phyloP scores from a whole-genome alignment of 2,113 vertebrate species.

The Narcine bancroftii region DNA sequence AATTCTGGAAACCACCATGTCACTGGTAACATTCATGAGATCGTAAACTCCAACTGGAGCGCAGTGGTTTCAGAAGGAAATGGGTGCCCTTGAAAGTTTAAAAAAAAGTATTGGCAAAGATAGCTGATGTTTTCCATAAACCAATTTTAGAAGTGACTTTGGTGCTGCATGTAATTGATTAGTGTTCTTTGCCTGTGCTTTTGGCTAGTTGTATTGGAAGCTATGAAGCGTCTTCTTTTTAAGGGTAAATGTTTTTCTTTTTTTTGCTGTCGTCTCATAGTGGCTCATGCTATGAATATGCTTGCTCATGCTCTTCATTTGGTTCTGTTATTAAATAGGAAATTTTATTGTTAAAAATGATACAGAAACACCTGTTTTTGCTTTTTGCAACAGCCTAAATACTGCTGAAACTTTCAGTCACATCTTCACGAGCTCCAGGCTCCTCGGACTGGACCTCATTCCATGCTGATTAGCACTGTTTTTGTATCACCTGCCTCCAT shows the following conservation, averaged over 20 bases:
- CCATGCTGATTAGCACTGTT: background rate
- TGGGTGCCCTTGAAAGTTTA: background rate
- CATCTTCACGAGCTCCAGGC: background rate
- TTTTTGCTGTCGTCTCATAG: background rate
- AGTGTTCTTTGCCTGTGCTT: slow-evolving; percentile 23
- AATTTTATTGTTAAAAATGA: background rate
- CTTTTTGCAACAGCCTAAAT: background rate
- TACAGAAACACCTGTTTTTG: background rate
- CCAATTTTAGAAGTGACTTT: background rate
- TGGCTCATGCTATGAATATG: background rate
- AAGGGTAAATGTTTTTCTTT: background rate
- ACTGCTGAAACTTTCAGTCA: background rate
- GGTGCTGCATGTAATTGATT: slow-evolving; percentile 10
- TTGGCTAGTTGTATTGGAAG: slow-evolving; percentile 5
- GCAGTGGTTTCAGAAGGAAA: background rate
- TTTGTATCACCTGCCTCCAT: background rate
- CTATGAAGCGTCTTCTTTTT: background rate
- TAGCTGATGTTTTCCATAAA: background rate
- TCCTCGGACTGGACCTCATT: background rate
- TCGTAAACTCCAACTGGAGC: background rate
- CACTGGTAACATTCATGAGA: background rate
- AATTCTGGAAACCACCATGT: background rate
- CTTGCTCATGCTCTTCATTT: background rate
- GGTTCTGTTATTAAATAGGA: background rate
- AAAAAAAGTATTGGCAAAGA: background rate